Evolutionary conservation across 2,888 invertebrate genomes (phyloP), one percentile per base, ranked within the genome.

Genomic region (Electrophaes corylata): DNA sequence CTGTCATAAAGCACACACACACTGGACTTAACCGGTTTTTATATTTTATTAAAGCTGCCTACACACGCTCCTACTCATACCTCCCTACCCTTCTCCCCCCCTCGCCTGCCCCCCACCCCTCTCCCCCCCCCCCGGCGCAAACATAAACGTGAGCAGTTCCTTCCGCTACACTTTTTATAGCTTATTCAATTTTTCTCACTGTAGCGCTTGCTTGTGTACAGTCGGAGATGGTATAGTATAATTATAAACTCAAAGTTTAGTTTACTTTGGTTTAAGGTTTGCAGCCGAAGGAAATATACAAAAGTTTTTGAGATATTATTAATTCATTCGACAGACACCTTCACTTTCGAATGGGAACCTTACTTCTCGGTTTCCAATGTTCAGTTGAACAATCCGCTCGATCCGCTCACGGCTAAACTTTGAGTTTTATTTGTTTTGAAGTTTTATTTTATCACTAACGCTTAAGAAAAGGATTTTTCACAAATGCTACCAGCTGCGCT

Each of bases 91-190:
- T 10, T 23, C 20, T 37, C 11, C 23, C 16, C 10, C 53, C 11
- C 11, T 12, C 37, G 12, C 45, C 6, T 48, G 41, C 14, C 48
- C 6, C 37, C 26, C 26, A 1, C 2, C 10, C 10, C 26, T 10
- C 26, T 29, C 26, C 26, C 8, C 26, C 26, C 16, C 23, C 44
- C 33, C 41, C 12, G 12, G 11, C 10, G 29, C 48, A 56, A 54
- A 60, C 41, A 58, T 35, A 54, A 50, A 37, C 47, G 52, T 23
- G 54, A 56, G 55, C 54, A 65, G 49, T 52, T 63, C 62, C 57
- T 65, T 66, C 55, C 60, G 60, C 57, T 45, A 60, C 47, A 49
- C 52, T 60, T 66, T 66, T 64, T 58, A 49, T 55, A 52, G 51
- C 49, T 55, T 55, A 65, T 66, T 67, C 54, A 62, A 62, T 66